Evolutionary conservation across 2,797 vertebrate species (phyloP).

Genomic region (Acipenser ruthenus): DNA sequence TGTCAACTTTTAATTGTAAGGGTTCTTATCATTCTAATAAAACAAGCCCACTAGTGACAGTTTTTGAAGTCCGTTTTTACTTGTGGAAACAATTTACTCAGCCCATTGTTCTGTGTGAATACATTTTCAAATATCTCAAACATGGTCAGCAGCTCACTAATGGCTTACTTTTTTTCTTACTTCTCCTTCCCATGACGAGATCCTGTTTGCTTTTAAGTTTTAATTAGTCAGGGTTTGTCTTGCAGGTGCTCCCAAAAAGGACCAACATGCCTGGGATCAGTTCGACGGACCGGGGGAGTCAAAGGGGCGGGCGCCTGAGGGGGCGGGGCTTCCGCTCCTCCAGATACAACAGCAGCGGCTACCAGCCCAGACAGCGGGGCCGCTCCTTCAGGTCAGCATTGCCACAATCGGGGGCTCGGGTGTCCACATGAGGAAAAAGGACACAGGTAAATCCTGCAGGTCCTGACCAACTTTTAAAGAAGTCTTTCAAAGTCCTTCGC

Average conservation of each 20-base stretch:
- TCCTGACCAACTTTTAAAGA: constrained; percentile 39
- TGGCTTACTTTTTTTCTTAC: no score
- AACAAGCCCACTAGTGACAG: no score
- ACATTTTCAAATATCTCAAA: no score
- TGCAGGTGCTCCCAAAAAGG: constrained; percentile 83
- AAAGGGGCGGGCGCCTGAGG: constrained; percentile 48
- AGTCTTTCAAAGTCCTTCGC: no score
- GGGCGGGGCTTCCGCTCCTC: constrained; percentile 47
- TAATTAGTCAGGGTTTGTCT: not conserved
- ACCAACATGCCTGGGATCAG: constrained; percentile 90
- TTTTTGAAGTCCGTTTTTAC: no score
- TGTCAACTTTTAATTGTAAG: no score
- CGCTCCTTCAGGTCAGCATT: constrained; percentile 48
- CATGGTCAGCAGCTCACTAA: no score
- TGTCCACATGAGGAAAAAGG: constrained; percentile 45
- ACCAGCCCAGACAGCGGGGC: constrained; percentile 49
- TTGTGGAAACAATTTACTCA: no score
- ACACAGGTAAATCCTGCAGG: constrained; percentile 56
- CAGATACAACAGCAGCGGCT: constrained; percentile 42
- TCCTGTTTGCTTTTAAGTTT: no score
- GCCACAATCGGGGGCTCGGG: constrained; percentile 39
- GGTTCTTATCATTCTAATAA: no score
- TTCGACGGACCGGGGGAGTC: constrained; percentile 72
- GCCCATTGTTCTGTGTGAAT: no score
- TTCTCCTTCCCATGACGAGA: no score